Evolutionary conservation across 2,113 vertebrate species (phyloP), one percentile per base, ranked within the genome.

Genomic region (Murina feae): DNA sequence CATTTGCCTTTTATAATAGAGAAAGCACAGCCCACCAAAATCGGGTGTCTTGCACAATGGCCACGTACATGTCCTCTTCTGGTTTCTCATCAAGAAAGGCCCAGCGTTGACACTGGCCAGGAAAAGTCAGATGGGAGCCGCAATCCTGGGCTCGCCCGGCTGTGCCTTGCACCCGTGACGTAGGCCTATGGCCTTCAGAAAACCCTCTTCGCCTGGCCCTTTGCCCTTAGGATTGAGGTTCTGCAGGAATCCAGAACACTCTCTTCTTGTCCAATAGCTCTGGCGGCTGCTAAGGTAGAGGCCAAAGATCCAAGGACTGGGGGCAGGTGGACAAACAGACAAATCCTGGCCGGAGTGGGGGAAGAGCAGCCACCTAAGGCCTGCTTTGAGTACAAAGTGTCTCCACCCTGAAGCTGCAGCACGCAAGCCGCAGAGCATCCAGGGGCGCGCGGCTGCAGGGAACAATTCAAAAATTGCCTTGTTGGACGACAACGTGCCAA

Each of bases 381-480:
- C 72, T 91, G 86, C 25, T 72, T 44, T 11, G 47, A 75, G 49
- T 30, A 35, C 35, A 37, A 94, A 95, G 47, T 39, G 91, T 97
- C 86, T 76, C 88, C 63, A 12, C 37, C 91, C 66, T 13, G 18
- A 39, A n/a, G 86, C 60, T 95, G 88, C 96, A 94, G 96, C 96
- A 97, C 93, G 42, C 96, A 51, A 93, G 91, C 66, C n/a, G 91
- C 92, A 44, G 68, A 55, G 55, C 86, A 51, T 58, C 96, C 86
- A 47, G 81, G 96, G 95, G 96, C 0, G 25, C 97, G 93, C 98
- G 98, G 97, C 98, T 98, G 98, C 96, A 90, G 2, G 86, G 97
- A 98, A 98, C 98, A 97, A 98, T 98, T 98, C 98, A 95, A 72
- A 98, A 96, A 98, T 98, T 98, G 98, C 97, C 98, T 98, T 98